Evolutionary conservation across 2,797 vertebrate genomes (phyloP), one percentile per base, ranked within the genome.

Genomic region (Synanceia verrucosa): DNA sequence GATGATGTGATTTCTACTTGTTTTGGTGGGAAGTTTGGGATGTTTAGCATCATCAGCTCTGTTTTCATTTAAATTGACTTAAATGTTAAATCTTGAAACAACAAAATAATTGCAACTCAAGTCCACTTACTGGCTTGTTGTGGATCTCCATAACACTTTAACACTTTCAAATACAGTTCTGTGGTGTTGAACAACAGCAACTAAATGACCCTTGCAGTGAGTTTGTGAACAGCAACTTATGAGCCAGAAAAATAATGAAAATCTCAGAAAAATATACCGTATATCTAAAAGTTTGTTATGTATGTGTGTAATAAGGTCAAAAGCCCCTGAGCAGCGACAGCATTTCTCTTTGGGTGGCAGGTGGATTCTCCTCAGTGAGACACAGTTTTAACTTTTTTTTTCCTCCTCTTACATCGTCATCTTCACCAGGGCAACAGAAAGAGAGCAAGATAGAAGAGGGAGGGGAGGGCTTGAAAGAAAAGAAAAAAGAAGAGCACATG

Each of bases 291-390:
- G 12, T 23, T 18, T 1, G 4, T 16, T 12, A 16, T 39, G 36
- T 41, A 39, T 55, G 2, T 5, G 0, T 36, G 18, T 31, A 9
- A 41, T 37, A 11, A 24, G 19, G 1, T 36, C n/a, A 51, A 59
- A 70, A 23, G 12, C 33, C 50, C 28, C 39, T 16, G 28, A 55
- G 1, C 12, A n/a, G 24, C 6, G 11, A 3, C 19, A 50, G 4
- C 8, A 18, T 56, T 55, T 60, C 31, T 44, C 29, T 47, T 1
- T 41, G 52, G 50, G 37, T 33, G 55, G 63, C 75, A 78, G 81
- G 65, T 82, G 70, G 63, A 48, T 69, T 69, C 72, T 61, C 37
- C 41, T 68, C 43, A 70, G 50, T 12, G 28, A 86, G 67, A 46
- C 58, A 39, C 11, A n/a, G 37, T 53, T 50, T 57, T 55, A 34